Conservation (phyloP, 2,113 vertebrate species). For the Leptobrachium ailaonicum region DNA sequence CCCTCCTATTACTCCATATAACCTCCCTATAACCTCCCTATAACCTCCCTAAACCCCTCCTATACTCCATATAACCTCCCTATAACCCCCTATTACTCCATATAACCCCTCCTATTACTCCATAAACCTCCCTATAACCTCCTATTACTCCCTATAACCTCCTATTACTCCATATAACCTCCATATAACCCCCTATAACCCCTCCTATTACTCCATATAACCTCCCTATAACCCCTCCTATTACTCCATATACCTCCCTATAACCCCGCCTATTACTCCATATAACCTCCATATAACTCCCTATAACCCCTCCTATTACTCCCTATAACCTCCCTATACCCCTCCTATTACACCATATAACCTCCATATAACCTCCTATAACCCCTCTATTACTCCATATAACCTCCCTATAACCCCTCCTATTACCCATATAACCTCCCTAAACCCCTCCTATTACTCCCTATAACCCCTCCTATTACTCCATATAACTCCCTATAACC, state of each 20-base stretch:
- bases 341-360: no score
- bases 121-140: neutral
- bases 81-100: no score
- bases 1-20: constrained; percentile 1
- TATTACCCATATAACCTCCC: no score
- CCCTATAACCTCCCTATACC: neutral
- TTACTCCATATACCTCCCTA: neutral
- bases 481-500: neutral
- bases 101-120: neutral
- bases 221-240: neutral
- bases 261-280: neutral
- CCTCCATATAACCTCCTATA: neutral
- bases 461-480: neutral
- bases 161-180: no score
- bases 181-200: neutral
- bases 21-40: neutral
- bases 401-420: neutral
- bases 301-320: constrained; percentile 1
- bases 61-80: neutral
- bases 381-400: neutral
- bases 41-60: no score
- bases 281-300: neutral
- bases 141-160: neutral
- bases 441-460: neutral
- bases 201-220: neutral